A percentile compares a stretch with the other conserved stretches of the same genome.
Conservation (phyloP, 2,797 vertebrate species). For the Hipposideros larvatus region DNA sequence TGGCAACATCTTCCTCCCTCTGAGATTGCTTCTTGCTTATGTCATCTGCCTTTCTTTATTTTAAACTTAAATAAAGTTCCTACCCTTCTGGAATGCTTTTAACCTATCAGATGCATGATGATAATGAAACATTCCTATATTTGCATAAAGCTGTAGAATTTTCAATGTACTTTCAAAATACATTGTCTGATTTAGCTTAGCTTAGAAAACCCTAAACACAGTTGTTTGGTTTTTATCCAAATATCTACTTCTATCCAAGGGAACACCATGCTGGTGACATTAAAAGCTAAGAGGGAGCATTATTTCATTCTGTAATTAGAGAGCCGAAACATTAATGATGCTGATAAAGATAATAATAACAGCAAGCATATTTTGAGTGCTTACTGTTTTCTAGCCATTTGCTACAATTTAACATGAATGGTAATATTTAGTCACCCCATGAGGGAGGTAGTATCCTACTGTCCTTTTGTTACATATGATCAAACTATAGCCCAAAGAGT, state of each 20-base stretch:
- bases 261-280: not conserved
- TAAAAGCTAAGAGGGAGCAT: not conserved
- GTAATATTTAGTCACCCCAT: not conserved
- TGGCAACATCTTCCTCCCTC: not conserved
- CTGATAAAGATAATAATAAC: not conserved
- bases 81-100: conserved; percentile 8
- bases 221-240: not conserved
- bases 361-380: not conserved
- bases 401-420: not conserved
- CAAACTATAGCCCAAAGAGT: not conserved
- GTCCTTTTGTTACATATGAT: not conserved
- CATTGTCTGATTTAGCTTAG: not conserved
- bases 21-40: conserved; percentile 17
- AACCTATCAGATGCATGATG: not conserved
- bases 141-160: conserved; percentile 42
- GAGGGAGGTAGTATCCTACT: not conserved
- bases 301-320: not conserved
- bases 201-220: not conserved
- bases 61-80: conserved; percentile 18
- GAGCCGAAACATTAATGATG: not conserved
- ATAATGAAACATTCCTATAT: conserved; percentile 55
- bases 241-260: not conserved
- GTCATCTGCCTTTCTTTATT: conserved; percentile 43
- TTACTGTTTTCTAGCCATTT: not conserved
- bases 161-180: conserved; percentile 24